Base-by-base conservation (phyloP, 64 coral and sea anemone genomes). In the Montipora capricornis region DNA sequence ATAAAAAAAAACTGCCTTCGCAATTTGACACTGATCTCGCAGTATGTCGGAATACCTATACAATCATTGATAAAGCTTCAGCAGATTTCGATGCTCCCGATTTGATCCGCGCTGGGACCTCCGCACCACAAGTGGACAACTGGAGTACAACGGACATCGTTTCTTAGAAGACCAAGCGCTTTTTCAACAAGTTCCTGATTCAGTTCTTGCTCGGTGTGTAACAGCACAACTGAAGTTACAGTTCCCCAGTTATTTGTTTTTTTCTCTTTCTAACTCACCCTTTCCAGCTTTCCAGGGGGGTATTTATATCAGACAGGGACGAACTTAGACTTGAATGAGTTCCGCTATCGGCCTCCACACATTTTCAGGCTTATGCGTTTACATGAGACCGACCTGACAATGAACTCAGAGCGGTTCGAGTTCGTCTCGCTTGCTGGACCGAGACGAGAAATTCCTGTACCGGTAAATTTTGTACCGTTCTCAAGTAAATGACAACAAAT, bases 181-280 rank as follows among this genome's bases (percentile, higher is more conserved):
- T 84, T 88, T 80, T 48, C 75, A 1, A 98, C 83, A 5, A 52
- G 47, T 15, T 76, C 87, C 16, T 78, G 47, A 10, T 84, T 77
- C n/a, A 98, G 75, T 52, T 90, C 49, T 47, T 83, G 68, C n/a
- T 59, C 50, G 2, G 96, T 95, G 47, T 98, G 88, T 8, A 98
- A 19, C 66, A 89, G 79, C 49, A 98, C 75, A 3, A 95, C 96
- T 53, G 86, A 92, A 26, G 88, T 62, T 47, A 84, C 83, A 73
- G 78, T 92, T 44, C 89, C 79, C 82, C 82, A 86, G 47, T 73
- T 68, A 50, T 86, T 86, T 8, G 47, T 47, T 47, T 26, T 49
- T 86, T 50, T 86, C 82, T 86, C 82, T 86, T 70, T 86, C 82
- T 6, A 86, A 47, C 4, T 8, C 44, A 67, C 81, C 5, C 10